Evolutionary conservation across 2,797 vertebrate species (phyloP), one percentile per base, ranked within the genome.

Genomic region (Clarias fuscus): DNA sequence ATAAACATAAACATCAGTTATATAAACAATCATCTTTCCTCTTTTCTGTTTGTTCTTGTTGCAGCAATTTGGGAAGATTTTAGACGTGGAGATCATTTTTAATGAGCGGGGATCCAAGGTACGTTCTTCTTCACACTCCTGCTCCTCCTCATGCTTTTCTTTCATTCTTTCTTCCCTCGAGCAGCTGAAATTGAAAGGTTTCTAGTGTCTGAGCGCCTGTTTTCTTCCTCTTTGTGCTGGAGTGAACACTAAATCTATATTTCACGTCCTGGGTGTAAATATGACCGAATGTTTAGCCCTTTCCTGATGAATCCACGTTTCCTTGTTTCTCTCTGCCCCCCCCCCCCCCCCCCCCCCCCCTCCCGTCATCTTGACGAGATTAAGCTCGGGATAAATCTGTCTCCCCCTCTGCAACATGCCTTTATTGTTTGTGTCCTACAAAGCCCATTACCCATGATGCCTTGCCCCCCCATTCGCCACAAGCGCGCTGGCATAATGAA

Each of bases 21-120:
- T 2, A 18, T 27, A 33, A 33, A 77, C 10, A 27, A 5, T 77
- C 20, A 17, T 43, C 30, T 59, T 64, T 30, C 13, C 7, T 72
- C 15, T 81, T 65, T 93, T 97, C 91, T 97, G 48, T 65, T 64
- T 97, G 43, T 65, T 64, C 94, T 97, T 91, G 97, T 85, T 93
- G 90, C 97, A 99, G 98, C 98, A 99, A 99, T 99, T 98, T 86
- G 98, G 98, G 92, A 98, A 98, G 95, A 98, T 99, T 93, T 95
- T 99, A 95, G 98, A 99, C 64, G 98, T 99, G 96, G 98, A 99
- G 96, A 99, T 99, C 93, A 99, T 99, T 95, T 99, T 99, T 97
- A 99, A 99, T 88, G 98, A 99, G 94, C 96, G 98, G 92, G 98
- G 98, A 95, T 99, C 98, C 93, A 99, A 99, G 97, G 98, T 99